Percentiles rank a stretch among this genome's conserved stretches.
Conservation (phyloP, 2,113 vertebrate genomes). For the Rostratula benghalensis region DNA sequence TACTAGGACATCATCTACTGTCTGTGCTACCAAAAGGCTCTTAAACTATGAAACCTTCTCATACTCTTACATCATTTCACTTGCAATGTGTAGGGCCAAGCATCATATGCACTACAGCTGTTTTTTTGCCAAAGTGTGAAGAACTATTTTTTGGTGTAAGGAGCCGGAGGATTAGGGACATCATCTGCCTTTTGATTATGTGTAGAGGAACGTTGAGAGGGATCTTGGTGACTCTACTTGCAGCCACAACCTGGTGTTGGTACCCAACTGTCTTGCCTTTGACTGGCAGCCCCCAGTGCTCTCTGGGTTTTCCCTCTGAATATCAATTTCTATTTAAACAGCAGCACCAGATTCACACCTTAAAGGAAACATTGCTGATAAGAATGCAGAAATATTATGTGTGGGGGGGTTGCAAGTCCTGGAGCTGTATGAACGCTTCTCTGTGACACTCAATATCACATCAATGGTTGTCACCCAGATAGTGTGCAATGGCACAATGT, state of each 20-base stretch:
- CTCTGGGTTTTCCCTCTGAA: neutral
- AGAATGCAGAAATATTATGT: neutral
- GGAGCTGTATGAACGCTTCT: neutral
- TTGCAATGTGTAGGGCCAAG: neutral
- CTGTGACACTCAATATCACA: neutral
- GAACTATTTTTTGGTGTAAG: neutral
- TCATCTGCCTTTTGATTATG: neutral
- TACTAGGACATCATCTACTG: too few relatives aligned
- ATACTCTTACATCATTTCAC: neutral
- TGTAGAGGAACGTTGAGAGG: neutral
- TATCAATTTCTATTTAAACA: neutral
- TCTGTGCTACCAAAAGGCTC: neutral
- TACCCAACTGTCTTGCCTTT: neutral
- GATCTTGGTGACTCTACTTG: neutral
- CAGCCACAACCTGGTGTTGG: neutral
- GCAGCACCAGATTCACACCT: neutral
- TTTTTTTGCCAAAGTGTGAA: neutral
- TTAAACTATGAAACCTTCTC: neutral
- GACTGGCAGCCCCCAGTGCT: too few relatives aligned
- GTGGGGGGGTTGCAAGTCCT: too few relatives aligned
- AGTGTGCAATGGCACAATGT: neutral
- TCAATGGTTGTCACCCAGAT: neutral
- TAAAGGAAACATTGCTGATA: neutral
- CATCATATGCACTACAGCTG: neutral
- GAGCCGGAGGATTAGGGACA: neutral